A percentile compares a stretch with the other conserved stretches of the same genome.
phyloP scores from a whole-genome alignment of 2,113 vertebrate genomes.

The Lipophrys pholis region DNA sequence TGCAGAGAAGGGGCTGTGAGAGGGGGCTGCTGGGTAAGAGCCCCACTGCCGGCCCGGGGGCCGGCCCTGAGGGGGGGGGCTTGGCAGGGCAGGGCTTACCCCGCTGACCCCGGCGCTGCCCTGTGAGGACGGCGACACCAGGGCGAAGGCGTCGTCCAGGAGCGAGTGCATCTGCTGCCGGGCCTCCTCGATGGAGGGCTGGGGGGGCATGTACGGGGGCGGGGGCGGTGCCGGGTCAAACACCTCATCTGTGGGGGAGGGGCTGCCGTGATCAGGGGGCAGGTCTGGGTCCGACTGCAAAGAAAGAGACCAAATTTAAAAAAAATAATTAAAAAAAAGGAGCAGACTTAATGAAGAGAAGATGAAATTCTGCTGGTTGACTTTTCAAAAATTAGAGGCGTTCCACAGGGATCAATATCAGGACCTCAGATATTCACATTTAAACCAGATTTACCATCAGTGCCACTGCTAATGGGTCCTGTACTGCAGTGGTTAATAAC shows the following conservation, averaged over 20 bases:
- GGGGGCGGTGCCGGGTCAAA: constrained; percentile 82
- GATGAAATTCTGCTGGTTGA: not conserved
- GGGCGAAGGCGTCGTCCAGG: constrained; percentile 95
- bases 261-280: constrained; percentile 86
- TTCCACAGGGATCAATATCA: too few species aligned
- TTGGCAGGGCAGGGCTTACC: constrained; percentile 75
- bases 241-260: constrained; percentile 87
- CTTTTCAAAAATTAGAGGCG: too few species aligned
- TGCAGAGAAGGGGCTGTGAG: constrained; percentile 76
- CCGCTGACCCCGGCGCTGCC: constrained; percentile 72
- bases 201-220: constrained; percentile 90
- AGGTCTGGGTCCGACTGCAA: constrained; percentile 93
- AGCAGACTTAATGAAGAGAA: too few species aligned
- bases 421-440: too few species aligned
- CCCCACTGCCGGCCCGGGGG: constrained; percentile 82
- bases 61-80: constrained; percentile 78
- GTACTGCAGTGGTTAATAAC: not conserved
- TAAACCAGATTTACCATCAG: too few species aligned
- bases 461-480: too few species aligned
- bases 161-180: constrained; percentile 98
- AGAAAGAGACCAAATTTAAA: constrained; percentile 10
- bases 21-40: constrained; percentile 80
- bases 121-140: constrained; percentile 93
- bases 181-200: constrained; percentile 96
- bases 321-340: too few species aligned